Evolutionary conservation across 64 coral and sea anemone genomes (phyloP), one percentile per base, ranked within the genome.

Genomic region (Porites australiensis): DNA sequence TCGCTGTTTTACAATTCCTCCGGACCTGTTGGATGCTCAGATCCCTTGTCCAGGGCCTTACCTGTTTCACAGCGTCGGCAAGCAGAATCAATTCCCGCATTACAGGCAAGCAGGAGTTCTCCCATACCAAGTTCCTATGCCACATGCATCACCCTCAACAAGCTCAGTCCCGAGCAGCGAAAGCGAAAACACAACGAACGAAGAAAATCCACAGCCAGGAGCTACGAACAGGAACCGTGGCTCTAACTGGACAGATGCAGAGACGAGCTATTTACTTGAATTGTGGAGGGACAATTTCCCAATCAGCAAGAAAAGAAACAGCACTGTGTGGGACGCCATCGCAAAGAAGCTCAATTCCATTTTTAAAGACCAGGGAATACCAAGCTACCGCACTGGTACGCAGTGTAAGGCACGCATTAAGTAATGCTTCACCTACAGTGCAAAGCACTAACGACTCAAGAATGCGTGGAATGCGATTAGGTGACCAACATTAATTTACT

Each of bases 221-320:
- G 60, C 82, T 50, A 52, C 44, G 18, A 23, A 69, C 5, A 87
- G 69, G 60, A 72, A 15, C 54, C 77, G 77, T 11, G 64, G 74
- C 27, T 52, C 54, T 13, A 87, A 94, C n/a, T 94, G 78, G 92
- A 72, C 67, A 3, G 77, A 89, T 2, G 63, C 75, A 2, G 86
- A 83, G 20, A 89, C 69, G 44, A 51, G 87, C 46, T 89, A 65
- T 37, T 67, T 94, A 1, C 62, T 94, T 3, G 66, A 21, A 2
- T 16, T 89, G 7, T 94, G 92, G 92, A 77, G 66, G 6, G 78
- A 94, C 37, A 21, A 50, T 22, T 80, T 74, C 22, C 92, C 92
- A 0, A 88, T 94, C 4, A 94, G 69, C 44, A 94, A 82, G 62
- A 61, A 77, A 57, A 60, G 58, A 13, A 94, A 94, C 27, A 8